Evolutionary conservation across 2,888 invertebrate species (phyloP).

Genomic region (Chrysotoxum bicinctum): DNA sequence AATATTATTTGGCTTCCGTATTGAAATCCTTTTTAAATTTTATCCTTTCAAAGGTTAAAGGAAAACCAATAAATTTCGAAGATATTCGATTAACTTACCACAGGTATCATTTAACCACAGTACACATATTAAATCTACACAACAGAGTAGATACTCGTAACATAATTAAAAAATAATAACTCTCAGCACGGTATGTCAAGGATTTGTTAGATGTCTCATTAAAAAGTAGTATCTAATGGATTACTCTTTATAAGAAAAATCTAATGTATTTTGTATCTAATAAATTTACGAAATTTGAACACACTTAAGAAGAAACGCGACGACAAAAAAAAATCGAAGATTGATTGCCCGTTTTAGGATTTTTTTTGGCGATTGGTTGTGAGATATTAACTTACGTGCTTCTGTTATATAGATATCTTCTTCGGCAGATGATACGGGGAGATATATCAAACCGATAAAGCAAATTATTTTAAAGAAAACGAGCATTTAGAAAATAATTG

Average conservation of each 20-base stretch:
- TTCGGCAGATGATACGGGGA: conserved; percentile 19
- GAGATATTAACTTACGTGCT: conserved; percentile 43
- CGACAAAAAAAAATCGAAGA: neutral
- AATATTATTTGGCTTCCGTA: no score
- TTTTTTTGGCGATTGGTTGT: neutral
- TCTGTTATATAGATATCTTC: conserved; percentile 34
- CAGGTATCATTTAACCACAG: no score
- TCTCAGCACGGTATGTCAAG: neutral
- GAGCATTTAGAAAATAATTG: conserved; percentile 5
- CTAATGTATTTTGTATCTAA: neutral
- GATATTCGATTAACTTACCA: no score
- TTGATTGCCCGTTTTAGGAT: neutral
- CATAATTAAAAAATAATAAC: neutral
- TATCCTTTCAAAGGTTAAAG: no score
- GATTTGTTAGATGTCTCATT: conserved; percentile 8
- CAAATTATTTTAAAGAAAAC: conserved; percentile 10
- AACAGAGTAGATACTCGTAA: neutral
- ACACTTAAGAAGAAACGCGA: neutral
- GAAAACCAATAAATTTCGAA: no score
- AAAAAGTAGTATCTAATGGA: neutral
- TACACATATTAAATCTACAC: no score
- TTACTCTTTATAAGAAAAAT: conserved; percentile 1
- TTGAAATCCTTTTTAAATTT: no score
- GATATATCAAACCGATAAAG: conserved; percentile 15
- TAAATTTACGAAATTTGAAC: neutral